Base-by-base conservation (phyloP, 2,797 vertebrate species). In the Crenuchus spilurus region DNA sequence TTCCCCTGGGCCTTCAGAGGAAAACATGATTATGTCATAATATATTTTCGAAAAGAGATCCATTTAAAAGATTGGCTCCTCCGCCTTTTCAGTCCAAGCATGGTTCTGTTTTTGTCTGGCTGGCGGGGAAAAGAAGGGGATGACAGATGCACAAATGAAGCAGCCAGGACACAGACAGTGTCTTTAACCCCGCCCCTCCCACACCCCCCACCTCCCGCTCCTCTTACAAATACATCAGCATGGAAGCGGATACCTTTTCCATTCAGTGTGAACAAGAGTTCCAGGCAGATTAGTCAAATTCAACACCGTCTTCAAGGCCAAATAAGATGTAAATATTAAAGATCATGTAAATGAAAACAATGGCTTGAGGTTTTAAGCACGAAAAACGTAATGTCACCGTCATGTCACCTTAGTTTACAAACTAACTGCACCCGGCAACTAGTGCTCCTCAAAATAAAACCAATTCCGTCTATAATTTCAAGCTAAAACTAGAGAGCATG, bases 11-110 rank as follows among this genome's bases (percentile, higher is more conserved):
- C 87, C 89, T 90, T 87, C 80, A 88, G 85, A 78, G 80, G 87
- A 88, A 92, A 92, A 92, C 89, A 91, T 90, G 89, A 92, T 92
- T 92, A 92, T 92, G 90, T 91, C 91, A 92, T 93, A 88, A 92
- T 92, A 90, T 90, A 92, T 92, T 93, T 93, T 90, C 71, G 63
- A 90, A 92, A 89, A 90, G 84, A 92, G 88, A 91, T 92, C 89
- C 83, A 88, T 91, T 90, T 90, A 88, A 90, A 88, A 90, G 90
- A 91, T 90, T 89, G 89, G 26, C 80, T 84, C 84, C 80, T 84
- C 81, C 83, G 86, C 89, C 87, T 87, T 88, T 89, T 88, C 90
- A 90, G 84, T 90, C 85, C 84, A 86, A 55, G 87, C 86, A 83
- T 74, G 86, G 85, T 76, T 85, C 84, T 84, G 87, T 84, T 85